Evolutionary conservation across 2,888 invertebrate genomes (phyloP), one percentile per base, ranked within the genome.

Genomic region (Tridacna gigas): DNA sequence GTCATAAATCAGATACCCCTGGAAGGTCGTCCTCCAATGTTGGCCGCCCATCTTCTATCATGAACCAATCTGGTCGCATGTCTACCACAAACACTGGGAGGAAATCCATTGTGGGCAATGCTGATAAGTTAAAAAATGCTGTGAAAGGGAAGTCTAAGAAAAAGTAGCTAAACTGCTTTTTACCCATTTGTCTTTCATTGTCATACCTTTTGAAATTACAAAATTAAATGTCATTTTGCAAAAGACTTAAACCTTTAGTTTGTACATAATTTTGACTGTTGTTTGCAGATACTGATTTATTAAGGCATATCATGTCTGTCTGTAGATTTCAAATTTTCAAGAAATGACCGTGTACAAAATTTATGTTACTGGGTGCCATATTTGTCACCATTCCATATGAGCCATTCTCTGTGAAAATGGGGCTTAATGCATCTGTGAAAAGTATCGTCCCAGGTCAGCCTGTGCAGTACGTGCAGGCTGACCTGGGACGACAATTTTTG

Each of bases 11-110:
- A 25, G 82, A 82, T 26, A 69, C 37, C 0, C 51, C 75, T 11
- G 85, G 85, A 20, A 77, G 85, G 45, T 80, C 82, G 12, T 69
- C 79, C 12, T 82, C 82, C 15, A 67, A 69, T 47, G 47, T 85
- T 56, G 82, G 82, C n/a, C 80, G 84, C 13, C 74, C 74, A 12
- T 77, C 82, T 11, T 76, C 80, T 1, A 75, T 80, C 4, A 25
- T 63, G 28, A 56, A 25, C 45, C 80, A 80, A 37, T 71, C 74
- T 15, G 79, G 81, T 13, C 61, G 79, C 9, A 26, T 25, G 45
- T 81, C 84, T 7, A 73, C 71, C 18, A 65, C 74, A 20, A 76
- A 45, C 45, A 25, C 67, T 11, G 73, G 73, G 13, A 60, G 80
- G 28, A 85, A 85, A 67, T 63, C 76, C 20, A 67, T 56, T n/a